Base-by-base conservation (phyloP, 2,113 vertebrate species). In the Conger conger region DNA sequence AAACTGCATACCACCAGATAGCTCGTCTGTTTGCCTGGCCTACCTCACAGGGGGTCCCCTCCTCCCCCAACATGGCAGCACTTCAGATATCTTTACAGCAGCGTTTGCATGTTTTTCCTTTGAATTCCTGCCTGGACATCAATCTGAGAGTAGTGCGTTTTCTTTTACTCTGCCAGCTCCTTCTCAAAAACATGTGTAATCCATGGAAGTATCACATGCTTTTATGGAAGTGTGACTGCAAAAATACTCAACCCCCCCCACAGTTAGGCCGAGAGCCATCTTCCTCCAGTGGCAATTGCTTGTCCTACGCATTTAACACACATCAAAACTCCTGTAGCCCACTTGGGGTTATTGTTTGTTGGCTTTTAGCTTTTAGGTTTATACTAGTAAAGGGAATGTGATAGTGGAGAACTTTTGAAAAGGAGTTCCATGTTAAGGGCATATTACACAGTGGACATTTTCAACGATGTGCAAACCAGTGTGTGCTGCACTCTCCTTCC, bases 101-200 rank as follows among this genome's bases (percentile, higher is more conserved):
- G 94, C 90, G 93, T 88, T 93, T 91, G 94, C 92, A 92, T 87
- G 88, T 80, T 91, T 91, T 94, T 93, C 57, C 92, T 93, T 78
- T 53, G 83, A 78, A 36, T 84, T 33, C n/a, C n/a, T 15, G 50
- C 42, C 76, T 17, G 38, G 27, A 18, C 23, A 84, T 57, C 45
- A 57, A 79, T 84, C 83, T 60, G 7, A 1, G 76, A 23, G 23
- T 79, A 38, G 18, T 42, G 35, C 45, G 20, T 50, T 50, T 83
- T 87, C 68, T 27, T 33, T 87, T 86, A 86, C 93, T 93, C 90
- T 93, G 20, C n/a, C 93, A 90, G 86, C 93, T 76, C 90, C 89
- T 83, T 33, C 84, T 80, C 85, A 86, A 78, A 83, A 77, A 38
- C 73, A 82, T 80, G n/a, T 73, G 20, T 85, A 87, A 80, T 87